Base-by-base conservation (phyloP, 2,888 invertebrate genomes). In the Parnassius mnemosyne region DNA sequence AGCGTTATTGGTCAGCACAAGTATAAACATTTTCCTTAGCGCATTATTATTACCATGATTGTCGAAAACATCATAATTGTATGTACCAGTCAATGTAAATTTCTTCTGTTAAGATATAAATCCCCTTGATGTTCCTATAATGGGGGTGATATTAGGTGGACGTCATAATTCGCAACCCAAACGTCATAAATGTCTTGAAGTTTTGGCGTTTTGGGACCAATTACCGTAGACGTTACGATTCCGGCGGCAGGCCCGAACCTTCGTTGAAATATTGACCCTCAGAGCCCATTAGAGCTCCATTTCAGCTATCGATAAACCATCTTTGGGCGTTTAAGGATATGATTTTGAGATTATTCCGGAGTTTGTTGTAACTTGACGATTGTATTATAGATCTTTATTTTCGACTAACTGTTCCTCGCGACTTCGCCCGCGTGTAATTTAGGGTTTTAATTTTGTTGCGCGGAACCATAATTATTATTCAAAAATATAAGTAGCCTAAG, bases 261-360 rank as follows among this genome's bases (percentile, higher is more conserved):
- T 54, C 75, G 71, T 81, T 89, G 81, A 88, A 85, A 84, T 89
- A 89, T 87, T 85, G 84, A 84, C 85, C 84, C 79, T 80, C 77
- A 81, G 84, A 81, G 80, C 75, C 83, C 83, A 88, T 89, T 89
- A 89, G 77, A 79, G 81, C 79, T 79, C 81, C 84, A 76, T 77
- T 79, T 78, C 74, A 71, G 70, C 72, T 80, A 77, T 75, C 76
- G 80, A 84, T 85, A 85, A 87, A 82, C 79, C 80, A 78, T 81
- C 82, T 82, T 80, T 75, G 78, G 79, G 74, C 81, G 77, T 81
- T 83, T 81, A 78, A 78, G 80, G 81, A 75, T 77, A 75, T 78
- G 73, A 74, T 73, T 74, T 73, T 72, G 72, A 78, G 75, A 78
- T 80, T 77, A 76, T 34, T 34, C 71, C 72, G 71, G 72, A 69